Base-by-base conservation (phyloP, 92 coral and sea anemone species). In the Palythoa heliodiscus region DNA sequence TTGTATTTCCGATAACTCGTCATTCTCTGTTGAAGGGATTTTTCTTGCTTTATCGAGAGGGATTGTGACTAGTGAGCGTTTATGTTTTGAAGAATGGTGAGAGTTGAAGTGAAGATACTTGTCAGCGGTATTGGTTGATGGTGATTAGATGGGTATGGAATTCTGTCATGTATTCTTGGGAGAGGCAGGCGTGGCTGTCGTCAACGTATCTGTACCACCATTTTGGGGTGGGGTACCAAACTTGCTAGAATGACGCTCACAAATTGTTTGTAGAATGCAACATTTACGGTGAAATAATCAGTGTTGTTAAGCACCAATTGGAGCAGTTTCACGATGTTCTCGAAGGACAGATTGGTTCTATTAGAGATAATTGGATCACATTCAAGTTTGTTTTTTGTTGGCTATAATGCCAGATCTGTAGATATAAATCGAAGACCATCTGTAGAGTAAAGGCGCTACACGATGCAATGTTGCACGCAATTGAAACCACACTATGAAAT, bases 181-280 rank as follows among this genome's bases (percentile, higher is more conserved):
- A 3, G 24, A 86, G 37, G 64, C 88, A 85, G 6, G 37, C 71
- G 38, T 85, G 88, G 71, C 89, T 88, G 58, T 88, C 88, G 73
- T 88, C 89, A 4, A 88, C 91, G 74, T 91, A 91, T 74, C 93
- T 60, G 37, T 37, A 87, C 91, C 91, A 91, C 93, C 93, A 88
- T 35, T 82, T 74, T 0, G 89, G 86, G 23, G 89, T n/a, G n/a
- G n/a, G n/a, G n/a, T 5, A n/a, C 35, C 23, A 63, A 63, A 63
- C 3, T 63, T 87, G 90, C 90, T 38, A 87, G 68, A 50, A 84
- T 55, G 40, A 91, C 88, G 38, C 88, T 77, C 52, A 90, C 83
- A n/a, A n/a, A n/a, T n/a, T 90, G 88, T 52, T 88, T 70, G 43
- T 38, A 88, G 67, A 61, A 85, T 7, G 14, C 24, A 74, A 63